Evolutionary conservation across 2,888 invertebrate genomes (phyloP).

Genomic region (Phytoseiulus persimilis): DNA sequence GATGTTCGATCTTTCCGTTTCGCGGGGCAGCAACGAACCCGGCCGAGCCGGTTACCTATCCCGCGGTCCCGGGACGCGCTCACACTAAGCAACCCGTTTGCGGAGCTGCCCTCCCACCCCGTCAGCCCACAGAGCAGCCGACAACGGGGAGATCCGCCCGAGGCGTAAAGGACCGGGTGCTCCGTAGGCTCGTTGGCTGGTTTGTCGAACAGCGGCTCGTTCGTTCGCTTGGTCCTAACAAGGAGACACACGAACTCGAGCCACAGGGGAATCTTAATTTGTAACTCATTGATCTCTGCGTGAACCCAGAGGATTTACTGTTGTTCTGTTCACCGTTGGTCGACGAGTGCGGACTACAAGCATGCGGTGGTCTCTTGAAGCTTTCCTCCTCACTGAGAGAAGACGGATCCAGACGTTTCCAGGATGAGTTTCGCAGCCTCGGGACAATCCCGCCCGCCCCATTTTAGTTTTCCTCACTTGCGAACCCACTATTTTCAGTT

Average conservation of each 20-base stretch:
- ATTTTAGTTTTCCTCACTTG: no score
- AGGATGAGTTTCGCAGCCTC: no score
- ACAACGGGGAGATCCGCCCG: neutral
- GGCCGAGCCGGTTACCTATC: neutral
- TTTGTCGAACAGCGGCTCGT: neutral
- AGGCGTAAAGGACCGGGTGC: constrained; percentile 5
- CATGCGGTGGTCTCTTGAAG: neutral
- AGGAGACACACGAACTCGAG: neutral
- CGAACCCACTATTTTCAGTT: no score
- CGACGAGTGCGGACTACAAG: neutral
- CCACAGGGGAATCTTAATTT: constrained; percentile 36
- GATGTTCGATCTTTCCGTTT: neutral
- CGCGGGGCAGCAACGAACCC: neutral
- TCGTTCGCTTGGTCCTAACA: neutral
- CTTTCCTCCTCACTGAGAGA: no score
- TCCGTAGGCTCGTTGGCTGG: neutral
- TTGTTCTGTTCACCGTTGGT: neutral
- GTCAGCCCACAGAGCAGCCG: neutral
- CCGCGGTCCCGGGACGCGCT: neutral
- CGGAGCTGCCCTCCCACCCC: neutral
- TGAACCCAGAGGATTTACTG: neutral
- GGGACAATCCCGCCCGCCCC: no score
- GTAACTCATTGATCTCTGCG: constrained; percentile 12
- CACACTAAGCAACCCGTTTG: neutral
- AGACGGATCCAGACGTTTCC: no score